phyloP scores from a whole-genome alignment of 37 sponge, comb jelly and placozoan species.

The Ianthella basta region DNA sequence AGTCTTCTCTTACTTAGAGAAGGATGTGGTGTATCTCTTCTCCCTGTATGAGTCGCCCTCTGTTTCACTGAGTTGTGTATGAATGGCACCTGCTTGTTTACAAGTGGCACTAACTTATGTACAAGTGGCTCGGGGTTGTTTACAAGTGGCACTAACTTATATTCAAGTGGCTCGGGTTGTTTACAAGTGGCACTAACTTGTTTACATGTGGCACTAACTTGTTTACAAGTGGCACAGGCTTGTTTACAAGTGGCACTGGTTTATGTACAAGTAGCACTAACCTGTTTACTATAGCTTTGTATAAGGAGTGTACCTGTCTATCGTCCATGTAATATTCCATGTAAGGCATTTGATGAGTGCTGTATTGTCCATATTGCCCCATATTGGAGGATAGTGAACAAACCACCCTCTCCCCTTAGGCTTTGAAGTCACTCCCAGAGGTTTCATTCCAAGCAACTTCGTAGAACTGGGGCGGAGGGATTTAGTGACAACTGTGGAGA shows the following conservation, averaged over 20 bases:
- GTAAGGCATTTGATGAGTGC: not conserved
- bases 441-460: not conserved
- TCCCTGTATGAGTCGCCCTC: no score
- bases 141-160: no score
- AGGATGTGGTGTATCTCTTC: no score
- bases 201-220: not conserved
- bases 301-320: no score
- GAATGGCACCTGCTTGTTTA: no score
- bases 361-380: not conserved
- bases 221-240: not conserved
- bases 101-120: no score
- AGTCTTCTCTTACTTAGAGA: not conserved
- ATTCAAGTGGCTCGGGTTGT: no score
- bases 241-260: not conserved
- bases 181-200: not conserved
- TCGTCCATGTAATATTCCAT: no score
- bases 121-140: no score
- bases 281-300: no score
- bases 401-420: not conserved
- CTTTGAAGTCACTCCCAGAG: constrained; percentile 2
- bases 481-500: not conserved
- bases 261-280: not conserved
- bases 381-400: not conserved
- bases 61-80: no score
- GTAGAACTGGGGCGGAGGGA: not conserved